Conservation (phyloP, 2,888 invertebrate genomes). For the Cabera pusaria region DNA sequence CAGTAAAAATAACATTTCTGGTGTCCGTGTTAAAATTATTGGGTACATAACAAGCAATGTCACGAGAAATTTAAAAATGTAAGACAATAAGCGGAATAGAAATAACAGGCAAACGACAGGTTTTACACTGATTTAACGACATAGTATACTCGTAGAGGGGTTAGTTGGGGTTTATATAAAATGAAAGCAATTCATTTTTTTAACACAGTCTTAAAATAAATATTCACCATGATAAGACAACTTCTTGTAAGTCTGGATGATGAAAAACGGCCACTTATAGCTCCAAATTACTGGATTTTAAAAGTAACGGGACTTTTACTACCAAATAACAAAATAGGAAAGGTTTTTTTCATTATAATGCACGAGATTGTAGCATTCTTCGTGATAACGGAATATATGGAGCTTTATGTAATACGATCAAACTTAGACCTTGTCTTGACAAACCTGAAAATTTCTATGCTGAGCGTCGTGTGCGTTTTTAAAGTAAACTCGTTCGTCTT, state of each 20-base stretch:
- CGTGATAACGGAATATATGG: conserved; percentile 61
- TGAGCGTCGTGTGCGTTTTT: conserved; percentile 60
- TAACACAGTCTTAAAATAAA: conserved; percentile 15
- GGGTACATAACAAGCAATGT: background rate
- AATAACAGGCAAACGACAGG: conserved; percentile 5
- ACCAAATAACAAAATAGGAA: conserved; percentile 45
- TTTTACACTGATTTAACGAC: conserved; percentile 4
- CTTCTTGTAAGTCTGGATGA: conserved; percentile 52
- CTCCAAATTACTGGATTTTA: conserved; percentile 64
- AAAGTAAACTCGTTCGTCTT: conserved; percentile 59
- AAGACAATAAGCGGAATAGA: conserved; percentile 8
- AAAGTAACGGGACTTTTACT: conserved; percentile 53
- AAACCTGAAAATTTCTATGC: conserved; percentile 67
- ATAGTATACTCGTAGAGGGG: too few species aligned
- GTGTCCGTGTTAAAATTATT: conserved; percentile 11
- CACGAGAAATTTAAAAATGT: conserved; percentile 21
- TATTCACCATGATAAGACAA: conserved; percentile 20
- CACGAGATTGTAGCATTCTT: conserved; percentile 55
- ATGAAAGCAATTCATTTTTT: conserved; percentile 19
- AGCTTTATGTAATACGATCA: conserved; percentile 58
- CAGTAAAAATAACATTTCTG: too few species aligned
- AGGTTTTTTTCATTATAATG: conserved; percentile 43
- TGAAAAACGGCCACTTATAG: conserved; percentile 51
- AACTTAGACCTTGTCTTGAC: conserved; percentile 60
- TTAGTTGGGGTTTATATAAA: conserved; percentile 29